Percentiles rank a stretch among this genome's conserved stretches.
Conservation (phyloP, 2,113 vertebrate genomes). For the Nycticorax nycticorax region DNA sequence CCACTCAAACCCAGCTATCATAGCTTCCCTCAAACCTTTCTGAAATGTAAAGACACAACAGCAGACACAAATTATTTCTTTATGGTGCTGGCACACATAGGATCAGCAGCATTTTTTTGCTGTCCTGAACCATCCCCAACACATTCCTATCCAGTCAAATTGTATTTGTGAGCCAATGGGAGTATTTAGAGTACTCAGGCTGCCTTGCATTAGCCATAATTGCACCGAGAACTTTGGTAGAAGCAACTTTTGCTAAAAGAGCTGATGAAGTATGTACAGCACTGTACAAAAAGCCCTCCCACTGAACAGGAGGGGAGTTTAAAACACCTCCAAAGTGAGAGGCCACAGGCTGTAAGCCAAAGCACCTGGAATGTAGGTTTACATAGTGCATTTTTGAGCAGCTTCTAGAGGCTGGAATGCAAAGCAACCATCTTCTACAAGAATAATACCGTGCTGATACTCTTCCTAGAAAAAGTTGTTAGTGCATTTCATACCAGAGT, state of each 20-base stretch:
- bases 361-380: background rate
- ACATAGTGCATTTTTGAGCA: background rate
- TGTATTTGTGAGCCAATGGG: background rate
- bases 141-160: background rate
- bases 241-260: background rate
- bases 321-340: background rate
- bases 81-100: background rate
- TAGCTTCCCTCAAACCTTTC: background rate
- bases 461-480: background rate
- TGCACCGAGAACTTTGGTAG: background rate
- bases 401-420: background rate
- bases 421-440: background rate
- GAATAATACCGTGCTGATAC: background rate
- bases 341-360: background rate
- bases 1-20: background rate
- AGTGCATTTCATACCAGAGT: background rate
- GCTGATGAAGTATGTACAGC: background rate
- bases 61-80: background rate
- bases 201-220: background rate
- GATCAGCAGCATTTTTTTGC: background rate
- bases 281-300: background rate
- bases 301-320: background rate
- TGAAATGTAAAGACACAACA: background rate
- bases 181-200: background rate
- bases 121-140: background rate